These are phyloP conservation scores for Chrysolina haemoptera DNA, from an alignment of 2,888 invertebrate species.

Conservation along the genomic window DNA sequence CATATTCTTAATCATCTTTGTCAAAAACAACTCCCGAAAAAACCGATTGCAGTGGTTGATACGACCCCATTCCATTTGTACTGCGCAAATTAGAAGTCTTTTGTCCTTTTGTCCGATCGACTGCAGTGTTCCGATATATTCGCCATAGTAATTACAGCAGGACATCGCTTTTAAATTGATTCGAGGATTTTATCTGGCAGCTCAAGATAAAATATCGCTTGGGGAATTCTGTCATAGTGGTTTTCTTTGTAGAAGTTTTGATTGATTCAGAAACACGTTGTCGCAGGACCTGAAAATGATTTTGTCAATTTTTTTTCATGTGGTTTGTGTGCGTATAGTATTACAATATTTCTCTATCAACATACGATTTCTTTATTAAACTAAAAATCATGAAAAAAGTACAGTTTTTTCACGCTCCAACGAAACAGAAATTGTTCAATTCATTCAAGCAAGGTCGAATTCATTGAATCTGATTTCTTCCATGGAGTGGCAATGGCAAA, in stretches of 20 bases:
- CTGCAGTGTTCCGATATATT: conserved; percentile 29
- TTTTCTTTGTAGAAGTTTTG: neutral
- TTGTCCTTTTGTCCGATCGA: conserved; percentile 30
- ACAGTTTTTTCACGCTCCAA: too few species aligned
- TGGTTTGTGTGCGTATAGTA: too few species aligned
- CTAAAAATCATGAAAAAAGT: too few species aligned
- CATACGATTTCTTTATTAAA: too few species aligned
- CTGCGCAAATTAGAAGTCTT: conserved; percentile 33
- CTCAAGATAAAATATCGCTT: neutral
- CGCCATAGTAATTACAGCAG: conserved; percentile 27
- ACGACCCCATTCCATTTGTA: conserved; percentile 30
- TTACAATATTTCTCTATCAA: too few species aligned
- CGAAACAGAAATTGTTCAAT: too few species aligned
- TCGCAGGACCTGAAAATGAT: too few species aligned
- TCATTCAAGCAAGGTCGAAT: too few species aligned
- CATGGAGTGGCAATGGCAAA: too few species aligned
- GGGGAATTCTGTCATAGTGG: neutral
- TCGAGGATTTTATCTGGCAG: conserved; percentile 15
- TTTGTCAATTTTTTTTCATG: too few species aligned
- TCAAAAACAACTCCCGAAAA: neutral
- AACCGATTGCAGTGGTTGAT: conserved; percentile 15
- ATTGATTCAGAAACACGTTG: neutral
- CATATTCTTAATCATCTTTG: neutral
- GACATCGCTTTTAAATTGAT: conserved; percentile 25
- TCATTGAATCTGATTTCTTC: too few species aligned